A percentile compares a stretch with the other conserved stretches of the same genome.
phyloP scores from a whole-genome alignment of 2,888 invertebrate species.

The Parasteatoda lunata region DNA sequence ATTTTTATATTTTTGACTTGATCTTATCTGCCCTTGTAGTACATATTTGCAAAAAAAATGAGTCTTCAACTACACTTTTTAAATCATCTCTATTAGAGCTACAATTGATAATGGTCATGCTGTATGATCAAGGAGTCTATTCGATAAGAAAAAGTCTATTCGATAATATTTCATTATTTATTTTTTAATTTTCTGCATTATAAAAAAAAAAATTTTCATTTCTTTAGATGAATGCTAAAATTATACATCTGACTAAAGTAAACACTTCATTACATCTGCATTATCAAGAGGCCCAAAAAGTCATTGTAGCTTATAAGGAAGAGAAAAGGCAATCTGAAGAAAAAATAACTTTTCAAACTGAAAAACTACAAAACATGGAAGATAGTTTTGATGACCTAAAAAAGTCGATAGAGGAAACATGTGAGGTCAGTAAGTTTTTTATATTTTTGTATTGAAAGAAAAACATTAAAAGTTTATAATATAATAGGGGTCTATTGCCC shows the following conservation, averaged over 20 bases:
- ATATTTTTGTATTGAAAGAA: neutral
- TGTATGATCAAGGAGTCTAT: no score
- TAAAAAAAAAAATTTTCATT: neutral
- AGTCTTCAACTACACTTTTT: no score
- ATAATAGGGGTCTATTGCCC: no score
- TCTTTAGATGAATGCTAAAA: conserved; percentile 35
- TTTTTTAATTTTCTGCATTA: no score
- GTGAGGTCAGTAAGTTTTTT: conserved; percentile 6
- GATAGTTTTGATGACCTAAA: conserved; percentile 15
- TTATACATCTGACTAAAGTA: conserved; percentile 23
- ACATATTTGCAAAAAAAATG: no score
- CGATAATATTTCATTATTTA: no score
- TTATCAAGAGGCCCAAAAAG: conserved; percentile 27
- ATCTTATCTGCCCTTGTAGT: no score
- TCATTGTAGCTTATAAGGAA: neutral
- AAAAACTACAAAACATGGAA: conserved; percentile 24
- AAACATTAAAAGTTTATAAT: no score
- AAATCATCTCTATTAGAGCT: no score
- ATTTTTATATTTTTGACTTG: no score
- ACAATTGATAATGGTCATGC: no score
- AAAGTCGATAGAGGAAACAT: conserved; percentile 24
- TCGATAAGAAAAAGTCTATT: no score
- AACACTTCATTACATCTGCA: conserved; percentile 31
- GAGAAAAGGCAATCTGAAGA: conserved; percentile 37
- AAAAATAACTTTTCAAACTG: conserved; percentile 18